Evolutionary conservation across 2,113 vertebrate species (phyloP).

Genomic region (Alces alces): DNA sequence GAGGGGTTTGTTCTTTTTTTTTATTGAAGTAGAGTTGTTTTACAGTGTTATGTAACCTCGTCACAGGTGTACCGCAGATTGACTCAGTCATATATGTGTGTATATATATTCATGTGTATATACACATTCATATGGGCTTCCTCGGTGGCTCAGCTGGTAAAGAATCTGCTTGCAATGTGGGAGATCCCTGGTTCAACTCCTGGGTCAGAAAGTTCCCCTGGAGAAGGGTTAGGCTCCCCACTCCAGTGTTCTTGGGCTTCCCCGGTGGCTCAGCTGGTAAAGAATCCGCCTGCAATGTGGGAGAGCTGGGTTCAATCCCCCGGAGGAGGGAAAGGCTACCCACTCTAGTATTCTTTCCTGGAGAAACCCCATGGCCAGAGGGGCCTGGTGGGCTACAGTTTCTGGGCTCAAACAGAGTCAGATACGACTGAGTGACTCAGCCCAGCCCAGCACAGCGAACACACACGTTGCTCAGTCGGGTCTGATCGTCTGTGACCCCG

Average conservation of each 20-base stretch:
- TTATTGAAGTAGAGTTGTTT: background rate
- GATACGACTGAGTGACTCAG: fast-evolving
- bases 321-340: fast-evolving
- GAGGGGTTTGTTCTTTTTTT: background rate
- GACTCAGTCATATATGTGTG: background rate
- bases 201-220: background rate
- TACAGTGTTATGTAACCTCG: fast-evolving
- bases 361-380: background rate
- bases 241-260: background rate
- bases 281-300: background rate
- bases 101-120: fast-evolving
- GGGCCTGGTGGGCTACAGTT: background rate
- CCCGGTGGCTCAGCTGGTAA: background rate
- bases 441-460: background rate
- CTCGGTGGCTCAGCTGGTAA: background rate
- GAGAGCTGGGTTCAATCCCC: background rate
- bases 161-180: background rate
- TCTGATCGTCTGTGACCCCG: fast-evolving
- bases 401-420: background rate
- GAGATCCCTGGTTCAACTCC: background rate
- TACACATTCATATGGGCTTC: background rate
- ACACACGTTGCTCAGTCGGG: fast-evolving
- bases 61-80: background rate
- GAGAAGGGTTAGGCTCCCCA: background rate
- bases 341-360: background rate